These are phyloP conservation scores for Pristionchus fissidentatus DNA, from an alignment of 2,888 invertebrate species.

Conservation along the genomic window DNA sequence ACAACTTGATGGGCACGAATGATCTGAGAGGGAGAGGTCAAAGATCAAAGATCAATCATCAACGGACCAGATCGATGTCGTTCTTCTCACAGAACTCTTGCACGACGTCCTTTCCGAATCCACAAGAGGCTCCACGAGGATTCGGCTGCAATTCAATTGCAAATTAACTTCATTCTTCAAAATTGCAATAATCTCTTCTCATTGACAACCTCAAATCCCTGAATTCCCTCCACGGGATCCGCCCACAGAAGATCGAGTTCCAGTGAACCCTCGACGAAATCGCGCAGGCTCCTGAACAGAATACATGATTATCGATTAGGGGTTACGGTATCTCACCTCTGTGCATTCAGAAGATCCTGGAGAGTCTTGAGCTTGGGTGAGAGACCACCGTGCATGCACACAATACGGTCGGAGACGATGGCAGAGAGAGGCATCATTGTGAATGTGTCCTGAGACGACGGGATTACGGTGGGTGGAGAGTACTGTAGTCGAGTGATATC, in stretches of 20 bases:
- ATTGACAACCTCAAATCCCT: conserved; percentile 1
- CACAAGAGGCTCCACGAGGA: not conserved
- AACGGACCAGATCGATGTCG: conserved; percentile 1
- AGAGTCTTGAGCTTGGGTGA: conserved; percentile 8
- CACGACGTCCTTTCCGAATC: conserved; percentile 10
- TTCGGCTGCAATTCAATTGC: not conserved
- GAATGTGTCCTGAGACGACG: not conserved
- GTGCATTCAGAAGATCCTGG: not conserved
- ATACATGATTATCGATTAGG: too few relatives aligned
- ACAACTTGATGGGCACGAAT: conserved; percentile 79
- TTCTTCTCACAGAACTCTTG: conserved; percentile 16
- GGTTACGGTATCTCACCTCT: not conserved
- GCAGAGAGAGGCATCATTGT: not conserved
- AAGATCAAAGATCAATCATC: not conserved
- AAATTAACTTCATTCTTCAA: not conserved
- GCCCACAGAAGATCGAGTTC: conserved; percentile 13
- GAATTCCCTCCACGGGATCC: conserved; percentile 11
- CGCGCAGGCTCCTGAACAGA: not conserved
- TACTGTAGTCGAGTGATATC: too few relatives aligned
- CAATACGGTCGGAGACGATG: not conserved
- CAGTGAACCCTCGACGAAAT: not conserved
- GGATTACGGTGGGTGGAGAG: too few relatives aligned
- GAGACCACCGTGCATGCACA: conserved; percentile 15
- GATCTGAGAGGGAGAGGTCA: conserved; percentile 66
- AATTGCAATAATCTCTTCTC: not conserved